These are phyloP conservation scores for Epinephelus awoara DNA, from an alignment of 2,797 vertebrate species.

Conservation along the genomic window DNA sequence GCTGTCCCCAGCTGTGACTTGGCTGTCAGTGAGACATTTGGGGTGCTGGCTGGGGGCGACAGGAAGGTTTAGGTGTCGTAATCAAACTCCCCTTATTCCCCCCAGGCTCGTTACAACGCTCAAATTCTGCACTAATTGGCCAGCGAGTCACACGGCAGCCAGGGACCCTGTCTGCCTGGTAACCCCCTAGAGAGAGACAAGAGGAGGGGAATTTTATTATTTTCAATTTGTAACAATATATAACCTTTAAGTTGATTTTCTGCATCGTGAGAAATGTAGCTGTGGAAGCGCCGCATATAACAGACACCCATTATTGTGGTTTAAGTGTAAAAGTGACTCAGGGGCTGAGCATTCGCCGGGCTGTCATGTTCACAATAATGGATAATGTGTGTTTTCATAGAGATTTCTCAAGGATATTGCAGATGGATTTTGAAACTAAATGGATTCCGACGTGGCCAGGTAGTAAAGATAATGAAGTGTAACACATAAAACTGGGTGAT, in stretches of 20 bases:
- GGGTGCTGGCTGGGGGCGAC: constrained; percentile 71
- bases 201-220: constrained; percentile 69
- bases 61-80: constrained; percentile 85
- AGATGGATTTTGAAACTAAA: constrained; percentile 53
- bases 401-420: constrained; percentile 39
- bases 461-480: constrained; percentile 70
- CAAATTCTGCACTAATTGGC: constrained; percentile 83
- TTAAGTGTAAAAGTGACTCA: constrained; percentile 34
- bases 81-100: constrained; percentile 82
- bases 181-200: constrained; percentile 61
- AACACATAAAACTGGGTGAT: constrained; percentile 61
- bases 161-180: constrained; percentile 69
- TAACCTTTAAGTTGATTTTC: constrained; percentile 69
- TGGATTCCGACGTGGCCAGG: constrained; percentile 41
- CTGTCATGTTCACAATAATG: constrained; percentile 41
- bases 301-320: constrained; percentile 25
- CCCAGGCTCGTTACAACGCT: constrained; percentile 76
- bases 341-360: constrained; percentile 8
- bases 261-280: constrained; percentile 37
- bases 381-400: constrained; percentile 40
- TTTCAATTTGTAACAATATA: constrained; percentile 71
- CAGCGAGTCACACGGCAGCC: constrained; percentile 71
- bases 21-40: constrained; percentile 82
- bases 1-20: constrained; percentile 68
- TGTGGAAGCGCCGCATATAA: constrained; percentile 18